Evolutionary conservation across 2,113 vertebrate genomes (phyloP).

Genomic region (Lates calcarifer): DNA sequence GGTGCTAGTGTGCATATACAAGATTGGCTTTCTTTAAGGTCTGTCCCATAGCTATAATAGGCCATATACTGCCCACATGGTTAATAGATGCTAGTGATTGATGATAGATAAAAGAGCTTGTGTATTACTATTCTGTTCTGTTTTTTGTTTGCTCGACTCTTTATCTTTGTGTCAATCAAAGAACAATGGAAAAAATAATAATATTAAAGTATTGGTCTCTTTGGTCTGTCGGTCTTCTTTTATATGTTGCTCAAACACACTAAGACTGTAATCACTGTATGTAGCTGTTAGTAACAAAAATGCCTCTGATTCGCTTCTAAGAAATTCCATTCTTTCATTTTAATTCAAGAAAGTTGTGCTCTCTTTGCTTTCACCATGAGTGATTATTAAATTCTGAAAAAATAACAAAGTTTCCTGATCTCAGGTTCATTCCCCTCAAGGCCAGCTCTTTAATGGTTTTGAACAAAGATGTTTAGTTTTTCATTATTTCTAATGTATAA

Average conservation of each 20-base stretch:
- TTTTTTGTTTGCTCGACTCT: not conserved
- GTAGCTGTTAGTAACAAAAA: not conserved
- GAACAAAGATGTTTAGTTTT: no score
- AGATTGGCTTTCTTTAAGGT: not conserved
- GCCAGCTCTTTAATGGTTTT: not conserved
- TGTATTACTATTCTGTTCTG: not conserved
- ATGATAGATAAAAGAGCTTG: constrained; percentile 8
- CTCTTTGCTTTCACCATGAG: not conserved
- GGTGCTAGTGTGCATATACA: not conserved
- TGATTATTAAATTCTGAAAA: not conserved
- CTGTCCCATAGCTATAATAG: constrained; percentile 1
- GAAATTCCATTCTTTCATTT: not conserved
- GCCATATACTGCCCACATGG: not conserved
- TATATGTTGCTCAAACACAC: not conserved
- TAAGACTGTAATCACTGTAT: not conserved
- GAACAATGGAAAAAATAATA: not conserved
- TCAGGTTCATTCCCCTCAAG: no score
- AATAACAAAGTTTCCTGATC: not conserved
- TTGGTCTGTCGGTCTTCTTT: no score
- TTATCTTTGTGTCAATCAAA: no score
- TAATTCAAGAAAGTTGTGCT: not conserved
- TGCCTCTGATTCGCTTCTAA: not conserved
- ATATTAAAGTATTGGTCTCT: no score
- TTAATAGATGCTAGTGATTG: not conserved
- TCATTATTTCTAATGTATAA: no score